Base-by-base conservation (phyloP, 2,797 vertebrate species). In the Somateria mollissima region DNA sequence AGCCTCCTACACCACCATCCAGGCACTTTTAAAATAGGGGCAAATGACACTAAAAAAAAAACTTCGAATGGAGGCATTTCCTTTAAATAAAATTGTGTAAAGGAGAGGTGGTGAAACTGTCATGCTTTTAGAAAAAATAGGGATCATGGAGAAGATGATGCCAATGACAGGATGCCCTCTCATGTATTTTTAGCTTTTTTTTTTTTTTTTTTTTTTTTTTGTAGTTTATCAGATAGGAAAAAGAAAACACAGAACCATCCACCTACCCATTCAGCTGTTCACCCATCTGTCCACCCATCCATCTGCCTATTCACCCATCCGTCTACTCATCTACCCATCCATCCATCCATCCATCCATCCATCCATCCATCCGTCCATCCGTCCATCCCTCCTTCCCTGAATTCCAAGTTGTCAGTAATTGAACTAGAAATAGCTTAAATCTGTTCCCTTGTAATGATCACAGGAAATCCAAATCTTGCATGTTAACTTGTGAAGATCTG, bases 401-500 rank as follows among this genome's bases (percentile, higher is more conserved):
- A 65, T 17, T 67, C 22, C 51, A 75, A 32, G 5, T 1, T 54
- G 24, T 60, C 27, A n/a, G 20, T 22, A 20, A 10, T 2, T 36
- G 83, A 66, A 53, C 45, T 60, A 49, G 17, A 64, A 87, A 47
- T 32, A 61, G 3, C 6, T 75, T 61, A 18, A 13, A 71, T 74
- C 58, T 69, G 7, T 34, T 32, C 36, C 73, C 9, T 21, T 58
- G 9, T 47, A 3, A 5, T 60, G 28, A 51, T 32, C 30, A 13
- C 12, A 64, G 36, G 36, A 77, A 82, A 34, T 79, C 47, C 34
- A 70, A 13, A 24, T 39, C 0, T 0, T 43, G 16, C 32, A 21
- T 5, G 6, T 21, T 28, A 58, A 17, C 17, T 5, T 0, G 1
- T 25, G 24, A 62, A 54, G 22, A n/a, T 28, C 37, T 24, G 1